A percentile compares a stretch with the other conserved stretches of the same genome.
These are phyloP conservation scores for Lophotriccus pileatus DNA, from an alignment of 2,797 vertebrate genomes.

Conservation along the genomic window DNA sequence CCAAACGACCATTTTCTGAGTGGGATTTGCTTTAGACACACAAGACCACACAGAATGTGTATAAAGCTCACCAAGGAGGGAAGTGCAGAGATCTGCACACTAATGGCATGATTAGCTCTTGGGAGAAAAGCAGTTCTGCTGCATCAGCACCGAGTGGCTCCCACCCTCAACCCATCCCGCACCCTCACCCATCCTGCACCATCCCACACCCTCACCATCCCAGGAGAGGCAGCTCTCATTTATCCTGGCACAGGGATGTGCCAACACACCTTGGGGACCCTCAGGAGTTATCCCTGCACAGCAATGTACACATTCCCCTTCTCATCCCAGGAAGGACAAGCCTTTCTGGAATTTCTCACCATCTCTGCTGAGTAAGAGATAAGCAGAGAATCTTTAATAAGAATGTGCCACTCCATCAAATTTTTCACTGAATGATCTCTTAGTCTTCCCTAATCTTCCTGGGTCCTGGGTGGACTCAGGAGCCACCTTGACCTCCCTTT, in stretches of 20 bases:
- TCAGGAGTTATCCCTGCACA: background rate
- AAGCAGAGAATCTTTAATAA: background rate
- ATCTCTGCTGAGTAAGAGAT: background rate
- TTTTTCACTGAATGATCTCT: background rate
- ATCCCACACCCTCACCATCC: background rate
- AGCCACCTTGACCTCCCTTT: background rate
- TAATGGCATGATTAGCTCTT: background rate
- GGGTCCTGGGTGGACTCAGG: background rate
- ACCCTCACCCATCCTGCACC: background rate
- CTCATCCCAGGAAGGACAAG: background rate
- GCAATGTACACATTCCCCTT: background rate
- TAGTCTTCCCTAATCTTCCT: background rate
- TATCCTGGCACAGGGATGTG: background rate
- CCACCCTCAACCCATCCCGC: background rate
- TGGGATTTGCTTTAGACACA: background rate
- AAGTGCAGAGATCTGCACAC: background rate
- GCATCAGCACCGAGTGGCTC: background rate
- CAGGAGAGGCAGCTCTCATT: background rate
- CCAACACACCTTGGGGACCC: background rate
- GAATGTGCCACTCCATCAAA: background rate
- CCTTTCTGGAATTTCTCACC: background rate
- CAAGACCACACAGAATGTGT: background rate
- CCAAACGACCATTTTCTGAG: background rate
- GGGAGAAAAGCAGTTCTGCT: background rate
- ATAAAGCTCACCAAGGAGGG: background rate